Evolutionary conservation across 2,113 vertebrate genomes (phyloP).

Genomic region (Capricornis sumatraensis): DNA sequence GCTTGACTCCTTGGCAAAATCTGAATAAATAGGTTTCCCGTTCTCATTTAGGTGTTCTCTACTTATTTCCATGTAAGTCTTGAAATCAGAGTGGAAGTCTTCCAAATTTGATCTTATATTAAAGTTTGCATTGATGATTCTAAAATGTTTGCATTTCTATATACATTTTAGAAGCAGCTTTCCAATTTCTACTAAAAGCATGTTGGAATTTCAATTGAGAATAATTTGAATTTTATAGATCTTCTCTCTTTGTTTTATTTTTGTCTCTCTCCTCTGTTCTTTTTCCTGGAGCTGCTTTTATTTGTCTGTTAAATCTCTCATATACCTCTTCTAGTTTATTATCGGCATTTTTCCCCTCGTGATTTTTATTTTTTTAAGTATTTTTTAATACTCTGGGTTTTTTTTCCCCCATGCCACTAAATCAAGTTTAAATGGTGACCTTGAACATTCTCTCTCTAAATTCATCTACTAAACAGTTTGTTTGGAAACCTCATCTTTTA

Average conservation of each 20-base stretch:
- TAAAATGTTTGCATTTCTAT: background rate
- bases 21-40: background rate
- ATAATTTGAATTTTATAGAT: background rate
- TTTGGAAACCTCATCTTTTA: background rate
- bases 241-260: background rate
- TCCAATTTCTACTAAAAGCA: background rate
- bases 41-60: background rate
- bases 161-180: background rate
- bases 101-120: background rate
- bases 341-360: background rate
- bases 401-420: background rate
- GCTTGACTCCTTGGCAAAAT: background rate
- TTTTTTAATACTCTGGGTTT: background rate
- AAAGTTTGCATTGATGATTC: background rate
- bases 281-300: background rate
- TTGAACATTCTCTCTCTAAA: background rate
- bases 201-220: conserved; percentile 1
- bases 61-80: background rate
- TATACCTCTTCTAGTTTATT: background rate
- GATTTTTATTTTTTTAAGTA: background rate
- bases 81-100: background rate
- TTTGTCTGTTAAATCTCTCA: background rate
- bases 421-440: background rate
- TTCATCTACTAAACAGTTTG: background rate
- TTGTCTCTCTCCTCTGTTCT: background rate